These are phyloP conservation scores for Leptopilina myrica DNA, from an alignment of 2,888 invertebrate species.

Conservation along the genomic window DNA sequence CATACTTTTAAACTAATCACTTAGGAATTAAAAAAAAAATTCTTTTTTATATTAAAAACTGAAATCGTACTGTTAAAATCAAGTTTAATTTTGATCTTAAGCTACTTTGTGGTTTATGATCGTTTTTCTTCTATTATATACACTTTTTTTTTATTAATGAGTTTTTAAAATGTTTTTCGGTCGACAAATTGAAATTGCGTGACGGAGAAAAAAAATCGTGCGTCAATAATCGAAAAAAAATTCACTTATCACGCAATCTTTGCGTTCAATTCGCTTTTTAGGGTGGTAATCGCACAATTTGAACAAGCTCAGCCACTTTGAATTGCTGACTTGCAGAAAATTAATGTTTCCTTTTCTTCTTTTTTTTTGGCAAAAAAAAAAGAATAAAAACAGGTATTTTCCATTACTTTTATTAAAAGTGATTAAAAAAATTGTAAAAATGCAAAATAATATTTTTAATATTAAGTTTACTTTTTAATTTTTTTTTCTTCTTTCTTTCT, in stretches of 20 bases:
- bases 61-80: too few species aligned
- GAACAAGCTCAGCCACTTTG: background rate
- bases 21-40: too few species aligned
- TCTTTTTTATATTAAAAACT: too few species aligned
- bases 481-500: too few species aligned
- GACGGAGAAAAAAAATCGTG: conserved; percentile 1
- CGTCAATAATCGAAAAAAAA: conserved; percentile 13
- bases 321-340: background rate
- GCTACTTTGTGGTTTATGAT: background rate
- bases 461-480: too few species aligned
- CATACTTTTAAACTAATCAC: too few species aligned
- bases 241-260: background rate
- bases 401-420: background rate
- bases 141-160: background rate
- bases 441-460: too few species aligned
- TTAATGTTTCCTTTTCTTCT: background rate
- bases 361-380: too few species aligned
- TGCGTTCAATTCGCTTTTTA: too few species aligned
- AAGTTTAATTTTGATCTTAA: conserved; percentile 31
- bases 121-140: too few species aligned
- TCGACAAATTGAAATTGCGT: background rate
- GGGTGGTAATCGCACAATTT: background rate
- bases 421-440: too few species aligned
- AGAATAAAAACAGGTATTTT: too few species aligned
- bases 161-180: background rate